A percentile compares a stretch with the other conserved stretches of the same genome.
phyloP scores from a whole-genome alignment of 2,888 invertebrate genomes.

The Epicampocera succincta region DNA sequence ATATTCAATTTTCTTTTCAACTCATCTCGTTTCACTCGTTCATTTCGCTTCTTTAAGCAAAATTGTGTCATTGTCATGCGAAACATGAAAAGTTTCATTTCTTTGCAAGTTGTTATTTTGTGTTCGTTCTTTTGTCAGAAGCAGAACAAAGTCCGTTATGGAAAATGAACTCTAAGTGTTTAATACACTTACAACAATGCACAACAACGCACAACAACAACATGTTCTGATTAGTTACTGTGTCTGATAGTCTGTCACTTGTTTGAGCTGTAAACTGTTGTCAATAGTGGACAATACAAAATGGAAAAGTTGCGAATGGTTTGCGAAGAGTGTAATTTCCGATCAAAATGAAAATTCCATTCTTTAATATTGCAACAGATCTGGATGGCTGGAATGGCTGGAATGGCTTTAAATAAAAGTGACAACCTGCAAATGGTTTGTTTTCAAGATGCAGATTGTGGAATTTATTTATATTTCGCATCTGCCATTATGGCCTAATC shows the following conservation, averaged over 20 bases:
- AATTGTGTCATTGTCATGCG: conserved; percentile 35
- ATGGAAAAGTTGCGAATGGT: not conserved
- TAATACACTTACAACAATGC: not conserved
- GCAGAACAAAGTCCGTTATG: not conserved
- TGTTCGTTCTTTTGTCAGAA: not conserved
- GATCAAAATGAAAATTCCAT: not conserved
- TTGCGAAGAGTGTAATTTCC: conserved; percentile 38
- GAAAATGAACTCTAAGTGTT: conserved; percentile 6
- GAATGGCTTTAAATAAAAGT: too few species aligned
- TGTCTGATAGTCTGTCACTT: not conserved
- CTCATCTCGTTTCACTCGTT: not conserved
- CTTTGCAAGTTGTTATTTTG: not conserved
- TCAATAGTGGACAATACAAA: not conserved
- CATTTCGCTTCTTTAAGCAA: not conserved
- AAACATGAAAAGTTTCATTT: conserved; percentile 22
- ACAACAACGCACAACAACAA: not conserved
- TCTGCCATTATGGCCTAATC: too few species aligned
- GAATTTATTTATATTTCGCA: too few species aligned
- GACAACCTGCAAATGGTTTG: too few species aligned
- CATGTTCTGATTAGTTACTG: conserved; percentile 1
- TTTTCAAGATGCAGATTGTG: too few species aligned
- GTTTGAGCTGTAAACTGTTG: conserved; percentile 1
- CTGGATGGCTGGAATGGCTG: too few species aligned
- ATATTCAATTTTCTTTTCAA: not conserved
- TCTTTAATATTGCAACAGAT: too few species aligned